Evolutionary conservation across 2,113 vertebrate genomes (phyloP), one percentile per base, ranked within the genome.

Genomic region (Eidolon helvum): DNA sequence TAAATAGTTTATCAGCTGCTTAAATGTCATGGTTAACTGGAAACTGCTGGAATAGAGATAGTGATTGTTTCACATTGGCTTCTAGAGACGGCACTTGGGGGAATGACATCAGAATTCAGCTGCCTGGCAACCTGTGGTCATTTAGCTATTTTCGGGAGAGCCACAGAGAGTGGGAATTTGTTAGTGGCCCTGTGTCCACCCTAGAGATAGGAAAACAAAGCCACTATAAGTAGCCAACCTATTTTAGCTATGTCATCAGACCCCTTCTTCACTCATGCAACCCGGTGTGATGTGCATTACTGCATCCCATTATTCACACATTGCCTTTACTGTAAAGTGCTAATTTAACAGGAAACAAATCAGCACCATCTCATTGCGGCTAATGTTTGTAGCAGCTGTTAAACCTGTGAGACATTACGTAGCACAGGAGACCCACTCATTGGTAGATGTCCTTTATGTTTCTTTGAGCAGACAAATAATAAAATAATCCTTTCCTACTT

Each of bases 151-250:
- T 97, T 96, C 1, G n/a, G 94, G 90, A 89, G 18, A 89, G 38
- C n/a, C 97, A 93, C 30, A 80, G 93, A 95, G 86, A 61, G 90
- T 77, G 92, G 90, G 74, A 26, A 88, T 87, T 87, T 97, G 19
- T 69, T 82, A 72, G 74, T 74, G n/a, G 95, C 28, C 89, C 95
- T 53, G 5, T 90, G 78, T 90, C 85, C 87, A 96, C 96, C 55
- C 75, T 78, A 95, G 97, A 98, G 93, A 84, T 10, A 82, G 89
- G 94, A 98, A 97, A 98, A 97, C 97, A 86, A 96, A 97, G 95
- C 82, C 35, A 77, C 38, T 48, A 0, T 77, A 61, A 95, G 45
- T 19, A 80, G 59, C 24, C 97, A 87, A 55, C 53, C 96, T 90
- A 78, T 90, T 97, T 92, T 74, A 96, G 92, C 22, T 55, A 94